Evolutionary conservation across 2,113 vertebrate genomes (phyloP), one percentile per base, ranked within the genome.

Genomic region (Capreolus pygargus): DNA sequence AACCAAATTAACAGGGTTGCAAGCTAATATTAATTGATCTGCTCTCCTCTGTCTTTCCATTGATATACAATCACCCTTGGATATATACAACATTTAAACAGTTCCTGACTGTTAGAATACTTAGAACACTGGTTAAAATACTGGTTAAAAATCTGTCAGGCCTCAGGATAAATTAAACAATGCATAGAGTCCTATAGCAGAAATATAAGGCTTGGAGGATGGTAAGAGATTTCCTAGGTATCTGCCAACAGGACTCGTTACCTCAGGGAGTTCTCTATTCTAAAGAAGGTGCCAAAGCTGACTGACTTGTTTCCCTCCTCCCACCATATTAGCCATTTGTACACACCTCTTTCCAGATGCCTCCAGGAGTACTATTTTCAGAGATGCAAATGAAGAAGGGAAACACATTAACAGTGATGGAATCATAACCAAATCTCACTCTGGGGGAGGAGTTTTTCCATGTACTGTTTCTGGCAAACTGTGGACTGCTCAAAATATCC

Each of bases 381-480:
- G 78, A 47, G 47, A 93, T 33, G 23, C 52, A 64, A 92, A 92
- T 58, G 43, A 89, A 92, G 67, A 7, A 81, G 14, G 43, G n/a
- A 89, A 91, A 39, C 39, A 64, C 50, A 58, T 1, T 45, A 7
- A 89, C 36, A 16, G 19, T 15, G 36, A 58, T 15, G 25, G 19
- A 91, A 70, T 47, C 13, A 85, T 64, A 93, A 94, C 23, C 19
- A 83, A 91, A 97, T 88, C 16, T 67, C 82, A 97, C 27, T 86
- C 57, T 55, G 15, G 13, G 14, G 45, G 9, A 90, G 27, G 19
- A 89, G 67, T 27, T 93, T 86, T 97, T 86, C 89, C 45, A 67
- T 25, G 45, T 61, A 81, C 70, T 54, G 36, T 92, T 95, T 92
- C 94, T 95, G 86, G 91, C 86, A 74, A 95, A 94, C 6, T 30